phyloP scores from a whole-genome alignment of 2,888 invertebrate genomes.

The Clivina fossor region DNA sequence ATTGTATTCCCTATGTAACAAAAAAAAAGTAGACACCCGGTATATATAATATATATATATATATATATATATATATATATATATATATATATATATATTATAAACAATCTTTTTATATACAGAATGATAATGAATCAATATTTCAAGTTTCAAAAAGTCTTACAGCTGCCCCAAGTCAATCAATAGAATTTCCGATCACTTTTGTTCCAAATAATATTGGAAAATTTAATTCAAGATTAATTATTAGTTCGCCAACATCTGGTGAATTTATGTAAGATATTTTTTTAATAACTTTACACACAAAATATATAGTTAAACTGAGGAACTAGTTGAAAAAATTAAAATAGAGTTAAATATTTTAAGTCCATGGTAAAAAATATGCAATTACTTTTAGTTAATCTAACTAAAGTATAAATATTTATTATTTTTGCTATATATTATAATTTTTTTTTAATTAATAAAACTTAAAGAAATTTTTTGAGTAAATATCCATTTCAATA shows the following conservation, averaged over 20 bases:
- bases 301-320: background rate
- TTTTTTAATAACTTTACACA: too few species aligned
- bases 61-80: too few species aligned
- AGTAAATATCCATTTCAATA: too few species aligned
- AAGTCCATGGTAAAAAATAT: too few species aligned
- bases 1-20: too few species aligned
- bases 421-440: slow-evolving; percentile 7
- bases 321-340: background rate
- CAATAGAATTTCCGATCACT: slow-evolving; percentile 40
- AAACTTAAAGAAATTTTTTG: slow-evolving; percentile 4
- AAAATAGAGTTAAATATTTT: background rate
- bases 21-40: too few species aligned
- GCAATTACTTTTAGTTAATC: too few species aligned
- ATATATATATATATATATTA: too few species aligned
- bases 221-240: slow-evolving; percentile 43
- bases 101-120: too few species aligned
- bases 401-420: slow-evolving; percentile 2
- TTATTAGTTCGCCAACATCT: slow-evolving; percentile 43
- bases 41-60: too few species aligned
- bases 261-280: slow-evolving; percentile 49
- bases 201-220: slow-evolving; percentile 48
- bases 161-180: slow-evolving; percentile 34
- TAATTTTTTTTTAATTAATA: background rate
- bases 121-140: slow-evolving; percentile 43
- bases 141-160: slow-evolving; percentile 35